These are phyloP conservation scores for Aphelocoma coerulescens DNA, from an alignment of 2,113 vertebrate species.

Conservation along the genomic window DNA sequence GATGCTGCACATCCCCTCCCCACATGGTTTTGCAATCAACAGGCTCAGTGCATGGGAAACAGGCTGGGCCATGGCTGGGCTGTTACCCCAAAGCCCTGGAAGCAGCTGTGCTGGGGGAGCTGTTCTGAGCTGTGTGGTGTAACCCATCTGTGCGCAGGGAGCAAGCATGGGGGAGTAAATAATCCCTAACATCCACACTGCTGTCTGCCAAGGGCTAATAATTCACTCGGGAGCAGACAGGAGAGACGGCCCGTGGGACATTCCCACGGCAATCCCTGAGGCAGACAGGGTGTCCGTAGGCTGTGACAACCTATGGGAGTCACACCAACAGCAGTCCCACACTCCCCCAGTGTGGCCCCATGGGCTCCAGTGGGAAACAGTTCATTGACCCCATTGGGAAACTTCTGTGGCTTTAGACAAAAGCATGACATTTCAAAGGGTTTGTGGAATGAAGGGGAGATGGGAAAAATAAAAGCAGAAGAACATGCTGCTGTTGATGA, in stretches of 20 bases:
- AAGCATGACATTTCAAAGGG: not conserved
- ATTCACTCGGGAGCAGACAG: not conserved
- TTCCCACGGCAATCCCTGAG: not conserved
- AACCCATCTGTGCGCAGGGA: not conserved
- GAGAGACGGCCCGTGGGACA: fast-evolving
- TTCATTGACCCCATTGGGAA: not conserved
- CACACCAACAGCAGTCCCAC: not conserved
- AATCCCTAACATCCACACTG: not conserved
- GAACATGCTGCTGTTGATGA: not conserved
- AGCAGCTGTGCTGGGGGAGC: not conserved
- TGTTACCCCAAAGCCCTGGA: not conserved
- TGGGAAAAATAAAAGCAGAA: fast-evolving
- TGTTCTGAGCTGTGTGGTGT: fast-evolving
- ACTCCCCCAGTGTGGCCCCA: not conserved
- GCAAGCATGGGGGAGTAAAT: not conserved
- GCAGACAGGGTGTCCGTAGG: not conserved
- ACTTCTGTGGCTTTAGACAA: not conserved
- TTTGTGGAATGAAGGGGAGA: not conserved
- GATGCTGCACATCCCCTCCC: not conserved
- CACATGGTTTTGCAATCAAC: constrained; percentile 30
- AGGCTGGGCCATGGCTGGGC: not conserved
- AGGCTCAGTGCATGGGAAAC: not conserved
- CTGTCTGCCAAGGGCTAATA: not conserved
- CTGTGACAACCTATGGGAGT: not conserved
- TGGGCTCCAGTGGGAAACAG: not conserved